A percentile compares a stretch with the other conserved stretches of the same genome.
Conservation (phyloP, 92 coral and sea anemone genomes). For the Virgularia gustaviana region DNA sequence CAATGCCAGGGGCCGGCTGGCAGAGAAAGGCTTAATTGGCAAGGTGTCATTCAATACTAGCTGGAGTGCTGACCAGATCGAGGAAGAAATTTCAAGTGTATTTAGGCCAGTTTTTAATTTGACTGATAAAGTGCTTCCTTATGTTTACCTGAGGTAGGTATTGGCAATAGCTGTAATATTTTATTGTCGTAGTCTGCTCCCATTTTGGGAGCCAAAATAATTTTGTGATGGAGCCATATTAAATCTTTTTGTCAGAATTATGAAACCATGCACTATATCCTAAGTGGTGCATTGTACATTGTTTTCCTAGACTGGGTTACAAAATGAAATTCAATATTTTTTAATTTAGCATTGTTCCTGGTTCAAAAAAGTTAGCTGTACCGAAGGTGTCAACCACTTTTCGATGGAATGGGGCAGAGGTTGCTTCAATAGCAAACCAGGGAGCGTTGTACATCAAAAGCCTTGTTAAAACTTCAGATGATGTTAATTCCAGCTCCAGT, state of each 20-base stretch:
- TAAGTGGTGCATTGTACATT: too few species aligned
- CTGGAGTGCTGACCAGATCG: slow-evolving; percentile 3
- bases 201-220: too few species aligned
- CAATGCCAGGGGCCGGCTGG: background rate
- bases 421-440: slow-evolving; percentile 28
- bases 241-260: too few species aligned
- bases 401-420: slow-evolving; percentile 48
- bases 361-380: slow-evolving; percentile 37
- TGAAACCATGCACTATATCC: too few species aligned
- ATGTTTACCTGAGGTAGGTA: background rate
- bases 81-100: background rate
- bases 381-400: slow-evolving; percentile 44
- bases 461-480: slow-evolving; percentile 17
- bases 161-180: too few species aligned
- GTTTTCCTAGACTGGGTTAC: too few species aligned
- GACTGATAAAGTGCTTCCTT: background rate
- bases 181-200: too few species aligned
- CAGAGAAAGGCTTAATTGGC: background rate
- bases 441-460: slow-evolving; percentile 44
- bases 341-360: slow-evolving; percentile 37
- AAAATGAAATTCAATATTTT: too few species aligned
- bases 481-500: slow-evolving; percentile 2
- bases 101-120: background rate
- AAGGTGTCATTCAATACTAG: background rate
- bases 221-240: too few species aligned